Evolutionary conservation across 2,797 vertebrate genomes (phyloP).

Genomic region (Numenius phaeopus): DNA sequence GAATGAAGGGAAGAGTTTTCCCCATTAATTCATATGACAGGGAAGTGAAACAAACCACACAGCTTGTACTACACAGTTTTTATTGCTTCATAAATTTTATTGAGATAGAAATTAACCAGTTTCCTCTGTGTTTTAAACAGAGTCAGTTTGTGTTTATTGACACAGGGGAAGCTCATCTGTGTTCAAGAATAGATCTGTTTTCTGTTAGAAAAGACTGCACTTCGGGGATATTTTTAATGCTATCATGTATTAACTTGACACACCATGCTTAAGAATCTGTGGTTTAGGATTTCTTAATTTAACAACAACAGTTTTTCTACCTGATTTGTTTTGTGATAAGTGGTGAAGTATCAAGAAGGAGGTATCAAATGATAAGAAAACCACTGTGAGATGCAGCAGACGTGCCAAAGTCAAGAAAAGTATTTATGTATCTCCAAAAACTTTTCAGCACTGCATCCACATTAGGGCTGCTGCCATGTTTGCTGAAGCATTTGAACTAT

Average conservation of each 20-base stretch:
- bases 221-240: constrained; percentile 8
- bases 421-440: not conserved
- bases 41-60: constrained; percentile 51
- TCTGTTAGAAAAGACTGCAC: constrained; percentile 4
- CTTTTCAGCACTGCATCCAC: not conserved
- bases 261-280: not conserved
- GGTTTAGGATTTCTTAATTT: constrained; percentile 27
- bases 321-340: not conserved
- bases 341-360: not conserved
- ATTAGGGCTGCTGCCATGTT: not conserved
- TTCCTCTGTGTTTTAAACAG: constrained; percentile 47
- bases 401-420: not conserved
- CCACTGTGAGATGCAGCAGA: not conserved
- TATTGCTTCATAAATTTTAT: constrained; percentile 68
- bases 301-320: not conserved
- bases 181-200: constrained; percentile 16
- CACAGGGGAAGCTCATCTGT: not conserved
- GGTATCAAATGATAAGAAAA: not conserved
- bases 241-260: not conserved
- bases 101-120: constrained; percentile 56
- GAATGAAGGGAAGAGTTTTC: not conserved
- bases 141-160: constrained; percentile 38
- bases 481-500: not conserved
- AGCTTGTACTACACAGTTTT: constrained; percentile 38
- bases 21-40: constrained; percentile 16